phyloP scores from a whole-genome alignment of 2,888 invertebrate species.

The Lasioglossum figueresi region DNA sequence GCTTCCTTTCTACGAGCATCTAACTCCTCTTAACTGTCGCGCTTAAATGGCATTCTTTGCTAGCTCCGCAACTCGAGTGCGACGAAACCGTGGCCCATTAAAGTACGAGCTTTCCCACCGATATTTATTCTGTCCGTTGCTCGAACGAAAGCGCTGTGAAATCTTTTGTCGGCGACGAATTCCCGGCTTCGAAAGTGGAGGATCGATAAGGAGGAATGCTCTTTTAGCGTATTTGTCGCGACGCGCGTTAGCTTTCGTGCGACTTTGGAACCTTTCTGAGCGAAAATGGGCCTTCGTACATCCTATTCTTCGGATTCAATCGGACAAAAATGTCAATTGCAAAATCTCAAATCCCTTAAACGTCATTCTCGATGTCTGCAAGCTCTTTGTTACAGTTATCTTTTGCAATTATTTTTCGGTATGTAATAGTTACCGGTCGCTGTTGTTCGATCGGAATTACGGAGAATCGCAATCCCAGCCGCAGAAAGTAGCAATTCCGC shows the following conservation, averaged over 20 bases:
- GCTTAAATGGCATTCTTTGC: conserved; percentile 73
- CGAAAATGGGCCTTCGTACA: not conserved
- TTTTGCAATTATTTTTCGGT: not conserved
- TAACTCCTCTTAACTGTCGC: conserved; percentile 75
- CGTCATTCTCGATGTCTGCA: too few species aligned
- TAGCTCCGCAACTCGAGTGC: conserved; percentile 56
- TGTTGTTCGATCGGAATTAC: not conserved
- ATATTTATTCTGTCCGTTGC: conserved; percentile 58
- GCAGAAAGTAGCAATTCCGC: conserved; percentile 18
- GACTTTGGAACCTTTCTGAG: conserved; percentile 13
- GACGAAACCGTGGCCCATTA: conserved; percentile 67
- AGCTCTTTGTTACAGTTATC: not conserved
- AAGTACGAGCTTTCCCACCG: conserved; percentile 57
- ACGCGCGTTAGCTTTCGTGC: conserved; percentile 18
- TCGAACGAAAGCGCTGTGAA: conserved; percentile 27
- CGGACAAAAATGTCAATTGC: not conserved
- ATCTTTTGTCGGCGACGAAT: conserved; percentile 41
- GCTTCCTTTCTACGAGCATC: conserved; percentile 71
- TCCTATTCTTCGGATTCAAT: not conserved
- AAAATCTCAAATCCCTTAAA: too few species aligned
- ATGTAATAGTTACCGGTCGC: not conserved
- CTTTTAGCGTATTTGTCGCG: conserved; percentile 38
- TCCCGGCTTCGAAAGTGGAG: conserved; percentile 12
- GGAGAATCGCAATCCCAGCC: not conserved
- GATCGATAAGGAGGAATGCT: conserved; percentile 47